These are phyloP conservation scores for Syndactyla subalaris DNA, from an alignment of 2,797 vertebrate species.

Conservation along the genomic window DNA sequence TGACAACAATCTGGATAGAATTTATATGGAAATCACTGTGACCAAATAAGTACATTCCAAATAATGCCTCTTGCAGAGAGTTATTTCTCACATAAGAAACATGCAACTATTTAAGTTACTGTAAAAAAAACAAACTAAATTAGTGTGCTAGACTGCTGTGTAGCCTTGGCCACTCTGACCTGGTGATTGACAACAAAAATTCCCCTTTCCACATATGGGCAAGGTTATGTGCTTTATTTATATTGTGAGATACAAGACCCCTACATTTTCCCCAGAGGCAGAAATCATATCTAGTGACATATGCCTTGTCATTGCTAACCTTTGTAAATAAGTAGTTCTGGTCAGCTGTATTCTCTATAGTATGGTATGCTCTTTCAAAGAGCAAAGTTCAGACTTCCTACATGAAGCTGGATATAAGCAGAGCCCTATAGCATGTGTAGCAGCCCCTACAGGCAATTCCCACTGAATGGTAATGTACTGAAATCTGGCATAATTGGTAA, in stretches of 20 bases:
- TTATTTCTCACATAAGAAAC: not conserved
- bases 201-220: not conserved
- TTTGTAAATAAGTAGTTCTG: constrained; percentile 36
- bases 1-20: not conserved
- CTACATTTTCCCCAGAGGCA: constrained; percentile 25
- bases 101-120: not conserved
- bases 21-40: not conserved
- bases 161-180: not conserved
- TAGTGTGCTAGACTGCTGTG: not conserved
- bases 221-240: constrained; percentile 40
- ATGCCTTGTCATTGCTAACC: constrained; percentile 27
- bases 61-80: not conserved
- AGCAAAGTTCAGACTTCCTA: constrained; percentile 45
- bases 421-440: not conserved
- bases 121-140: not conserved
- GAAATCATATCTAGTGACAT: constrained; percentile 35
- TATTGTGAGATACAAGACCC: constrained; percentile 16
- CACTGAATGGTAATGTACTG: not conserved
- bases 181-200: not conserved
- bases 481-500: not conserved
- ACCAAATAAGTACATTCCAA: not conserved
- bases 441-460: not conserved
- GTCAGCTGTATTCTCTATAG: constrained; percentile 31
- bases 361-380: constrained; percentile 21
- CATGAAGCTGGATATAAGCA: not conserved